These are phyloP conservation scores for Eurosta solidaginis DNA, from an alignment of 1,140 invertebrate species.

Conservation along the genomic window DNA sequence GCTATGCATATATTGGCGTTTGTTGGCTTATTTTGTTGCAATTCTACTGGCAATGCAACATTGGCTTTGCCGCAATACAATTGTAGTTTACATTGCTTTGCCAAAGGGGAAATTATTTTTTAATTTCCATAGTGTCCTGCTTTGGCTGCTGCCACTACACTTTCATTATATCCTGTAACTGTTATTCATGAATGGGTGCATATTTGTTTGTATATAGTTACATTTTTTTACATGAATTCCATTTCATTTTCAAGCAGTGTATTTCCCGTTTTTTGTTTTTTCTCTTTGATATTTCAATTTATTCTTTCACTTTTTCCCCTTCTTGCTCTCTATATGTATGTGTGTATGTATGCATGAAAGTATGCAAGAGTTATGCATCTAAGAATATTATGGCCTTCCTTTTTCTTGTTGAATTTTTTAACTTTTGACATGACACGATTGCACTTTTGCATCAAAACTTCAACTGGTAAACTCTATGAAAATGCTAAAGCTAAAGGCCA, in stretches of 20 bases:
- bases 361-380: no score
- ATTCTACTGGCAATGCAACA: no score
- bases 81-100: background rate
- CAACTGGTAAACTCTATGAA: background rate
- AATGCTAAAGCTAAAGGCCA: slow-evolving; percentile 13
- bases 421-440: slow-evolving; percentile 21
- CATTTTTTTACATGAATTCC: background rate
- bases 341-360: background rate
- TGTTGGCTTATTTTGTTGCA: background rate
- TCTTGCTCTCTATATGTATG: background rate
- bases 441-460: slow-evolving; percentile 21
- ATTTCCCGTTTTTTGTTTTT: background rate
- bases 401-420: slow-evolving; percentile 9
- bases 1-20: no score
- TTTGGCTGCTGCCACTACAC: background rate
- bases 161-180: background rate
- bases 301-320: background rate
- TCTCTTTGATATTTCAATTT: background rate
- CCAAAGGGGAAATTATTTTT: slow-evolving; percentile 24
- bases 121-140: background rate
- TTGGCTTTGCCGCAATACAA: background rate
- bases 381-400: no score
- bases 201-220: background rate
- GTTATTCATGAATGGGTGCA: no score
- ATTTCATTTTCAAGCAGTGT: background rate